Evolutionary conservation across 2,113 vertebrate species (phyloP).

Genomic region (Amphilophus citrinellus): DNA sequence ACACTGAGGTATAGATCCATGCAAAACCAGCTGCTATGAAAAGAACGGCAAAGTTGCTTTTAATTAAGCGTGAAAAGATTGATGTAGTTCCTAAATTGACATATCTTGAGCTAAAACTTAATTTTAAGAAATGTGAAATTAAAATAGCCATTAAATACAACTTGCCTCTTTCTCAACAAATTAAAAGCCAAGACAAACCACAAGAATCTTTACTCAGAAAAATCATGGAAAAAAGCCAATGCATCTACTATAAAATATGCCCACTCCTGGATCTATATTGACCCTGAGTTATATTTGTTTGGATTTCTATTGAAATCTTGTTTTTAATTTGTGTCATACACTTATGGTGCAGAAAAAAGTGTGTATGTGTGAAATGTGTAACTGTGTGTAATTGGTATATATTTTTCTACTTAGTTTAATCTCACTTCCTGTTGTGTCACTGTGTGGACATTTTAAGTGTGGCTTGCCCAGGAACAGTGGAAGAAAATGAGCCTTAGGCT

Average conservation of each 20-base stretch:
- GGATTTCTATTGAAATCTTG: neutral
- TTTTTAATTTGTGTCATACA: neutral
- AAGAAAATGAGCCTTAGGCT: neutral
- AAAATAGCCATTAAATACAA: neutral
- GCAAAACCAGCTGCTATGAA: neutral
- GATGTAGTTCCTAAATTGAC: neutral
- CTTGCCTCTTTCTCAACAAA: constrained; percentile 4
- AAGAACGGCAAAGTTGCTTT: neutral
- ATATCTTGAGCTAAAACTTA: neutral
- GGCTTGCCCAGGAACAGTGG: neutral
- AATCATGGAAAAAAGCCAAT: neutral
- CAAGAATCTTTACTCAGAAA: neutral
- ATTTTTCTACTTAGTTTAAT: neutral
- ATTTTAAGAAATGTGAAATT: neutral
- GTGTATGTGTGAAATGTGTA: neutral
- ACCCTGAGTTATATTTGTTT: neutral
- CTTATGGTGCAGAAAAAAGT: neutral
- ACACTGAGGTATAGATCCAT: too few relatives aligned
- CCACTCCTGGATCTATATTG: neutral
- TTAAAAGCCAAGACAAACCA: neutral
- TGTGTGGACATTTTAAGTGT: neutral
- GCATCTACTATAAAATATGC: neutral
- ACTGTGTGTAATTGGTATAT: neutral
- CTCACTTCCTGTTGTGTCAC: neutral
- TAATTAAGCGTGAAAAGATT: neutral